Percentiles rank a stretch among this genome's conserved stretches.
Evolutionary conservation across 2,888 invertebrate species (phyloP).

Genomic region (Drosophila nr. perissopoda): DNA sequence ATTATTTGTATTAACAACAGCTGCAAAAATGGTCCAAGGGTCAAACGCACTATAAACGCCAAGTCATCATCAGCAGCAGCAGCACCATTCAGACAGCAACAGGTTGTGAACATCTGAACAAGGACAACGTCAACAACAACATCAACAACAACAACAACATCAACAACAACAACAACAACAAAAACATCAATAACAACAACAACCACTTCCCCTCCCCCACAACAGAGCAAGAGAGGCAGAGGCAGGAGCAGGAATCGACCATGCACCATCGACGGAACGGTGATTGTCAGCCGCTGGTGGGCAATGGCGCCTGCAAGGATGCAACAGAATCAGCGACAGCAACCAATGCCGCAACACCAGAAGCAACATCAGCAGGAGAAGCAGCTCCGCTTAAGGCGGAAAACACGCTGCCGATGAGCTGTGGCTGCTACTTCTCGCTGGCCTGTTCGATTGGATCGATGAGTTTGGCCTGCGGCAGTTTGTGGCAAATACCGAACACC

Average conservation of each 20-base stretch:
- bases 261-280: conserved; percentile 45
- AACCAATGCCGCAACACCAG: background rate
- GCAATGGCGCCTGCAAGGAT: conserved; percentile 38
- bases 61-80: background rate
- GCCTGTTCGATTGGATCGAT: conserved; percentile 85
- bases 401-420: conserved; percentile 27
- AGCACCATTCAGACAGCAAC: conserved; percentile 48
- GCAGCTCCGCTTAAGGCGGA: background rate
- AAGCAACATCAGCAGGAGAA: background rate
- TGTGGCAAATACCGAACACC: conserved; percentile 83
- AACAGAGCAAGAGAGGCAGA: background rate
- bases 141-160: background rate
- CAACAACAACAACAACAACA: background rate
- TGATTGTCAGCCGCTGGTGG: conserved; percentile 37
- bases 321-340: background rate
- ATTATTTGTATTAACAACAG: conserved; percentile 21
- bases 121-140: background rate
- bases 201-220: background rate
- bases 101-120: conserved; percentile 42
- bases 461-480: conserved; percentile 83
- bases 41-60: conserved; percentile 8
- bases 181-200: background rate
- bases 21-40: conserved; percentile 39
- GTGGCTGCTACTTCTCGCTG: conserved; percentile 83
- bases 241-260: conserved; percentile 4